phyloP scores from a whole-genome alignment of 2,797 vertebrate genomes.

The Siniperca scherzeri region DNA sequence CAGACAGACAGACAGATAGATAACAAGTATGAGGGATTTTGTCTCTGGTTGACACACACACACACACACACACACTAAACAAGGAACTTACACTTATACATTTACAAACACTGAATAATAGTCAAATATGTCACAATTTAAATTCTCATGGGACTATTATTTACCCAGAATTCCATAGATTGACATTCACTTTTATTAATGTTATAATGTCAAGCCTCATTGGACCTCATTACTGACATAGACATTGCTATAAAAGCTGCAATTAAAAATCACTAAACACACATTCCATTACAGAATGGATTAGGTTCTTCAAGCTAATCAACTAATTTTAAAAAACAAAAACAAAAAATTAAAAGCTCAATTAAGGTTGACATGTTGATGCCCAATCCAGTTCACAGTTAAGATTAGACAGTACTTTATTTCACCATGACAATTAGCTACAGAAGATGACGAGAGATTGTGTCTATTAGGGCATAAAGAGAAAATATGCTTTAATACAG shows the following conservation, averaged over 20 bases:
- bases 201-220: constrained; percentile 1
- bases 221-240: constrained; percentile 5
- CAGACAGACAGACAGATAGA: background rate
- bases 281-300: background rate
- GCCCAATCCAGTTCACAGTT: background rate
- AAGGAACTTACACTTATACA: background rate
- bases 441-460: background rate
- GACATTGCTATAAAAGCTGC: background rate
- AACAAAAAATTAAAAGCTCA: background rate
- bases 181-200: constrained; percentile 3
- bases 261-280: constrained; percentile 1
- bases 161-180: background rate
- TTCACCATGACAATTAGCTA: background rate
- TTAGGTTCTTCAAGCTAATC: background rate
- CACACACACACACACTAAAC: background rate
- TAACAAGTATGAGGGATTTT: background rate
- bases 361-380: background rate
- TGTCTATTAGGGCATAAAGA: background rate
- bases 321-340: background rate
- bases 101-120: background rate
- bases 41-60: background rate
- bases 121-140: background rate
- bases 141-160: background rate
- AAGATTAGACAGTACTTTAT: background rate
- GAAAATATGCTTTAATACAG: background rate